Conservation (phyloP, 2,797 vertebrate genomes). For the Falco peregrinus region DNA sequence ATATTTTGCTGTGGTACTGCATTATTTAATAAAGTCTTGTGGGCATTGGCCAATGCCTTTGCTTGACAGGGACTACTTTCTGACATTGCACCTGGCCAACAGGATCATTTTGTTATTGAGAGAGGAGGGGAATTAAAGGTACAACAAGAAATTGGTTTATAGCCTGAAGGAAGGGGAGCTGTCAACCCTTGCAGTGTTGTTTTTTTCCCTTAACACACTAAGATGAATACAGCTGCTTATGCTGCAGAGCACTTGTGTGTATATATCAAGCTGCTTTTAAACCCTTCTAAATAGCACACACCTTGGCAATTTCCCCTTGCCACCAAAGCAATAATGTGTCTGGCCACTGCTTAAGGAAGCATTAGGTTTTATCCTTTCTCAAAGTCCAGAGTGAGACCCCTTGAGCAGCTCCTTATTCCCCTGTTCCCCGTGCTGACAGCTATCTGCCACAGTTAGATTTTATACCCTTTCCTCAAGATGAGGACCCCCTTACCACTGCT, state of each 20-base stretch:
- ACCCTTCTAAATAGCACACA: not conserved
- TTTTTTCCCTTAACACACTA: not conserved
- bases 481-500: not conserved
- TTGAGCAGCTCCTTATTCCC: not conserved
- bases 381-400: not conserved
- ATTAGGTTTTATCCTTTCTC: not conserved
- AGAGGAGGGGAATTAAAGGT: not conserved
- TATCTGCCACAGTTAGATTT: accelerated
- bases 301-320: not conserved
- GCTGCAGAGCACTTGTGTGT: not conserved
- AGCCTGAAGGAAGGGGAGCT: not conserved
- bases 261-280: not conserved
- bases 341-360: not conserved
- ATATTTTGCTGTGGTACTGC: not conserved
- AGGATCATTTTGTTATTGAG: not conserved
- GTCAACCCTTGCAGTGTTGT: not conserved
- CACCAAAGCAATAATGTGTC: not conserved
- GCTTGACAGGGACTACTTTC: slow-evolving; percentile 4
- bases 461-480: not conserved
- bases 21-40: not conserved
- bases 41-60: slow-evolving; percentile 12
- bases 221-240: not conserved
- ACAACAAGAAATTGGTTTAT: slow-evolving; percentile 21
- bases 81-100: slow-evolving; percentile 33
- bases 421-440: not conserved